These are phyloP conservation scores for Machimus rusticus DNA, from an alignment of 2,888 invertebrate genomes.

Conservation along the genomic window DNA sequence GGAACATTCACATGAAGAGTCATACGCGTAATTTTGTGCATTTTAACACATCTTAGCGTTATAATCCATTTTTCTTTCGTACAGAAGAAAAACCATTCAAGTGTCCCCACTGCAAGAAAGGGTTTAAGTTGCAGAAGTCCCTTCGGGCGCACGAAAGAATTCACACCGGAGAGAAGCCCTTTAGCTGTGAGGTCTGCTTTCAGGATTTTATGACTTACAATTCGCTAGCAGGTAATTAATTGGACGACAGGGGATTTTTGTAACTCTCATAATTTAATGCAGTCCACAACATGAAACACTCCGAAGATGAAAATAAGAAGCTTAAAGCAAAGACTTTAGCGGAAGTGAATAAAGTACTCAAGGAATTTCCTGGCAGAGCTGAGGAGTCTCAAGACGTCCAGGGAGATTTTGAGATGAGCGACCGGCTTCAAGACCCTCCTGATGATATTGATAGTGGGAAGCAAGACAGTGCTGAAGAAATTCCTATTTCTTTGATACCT, in stretches of 20 bases:
- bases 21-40: constrained; percentile 26
- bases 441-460: background rate
- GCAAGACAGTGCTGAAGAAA: background rate
- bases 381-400: background rate
- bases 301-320: constrained; percentile 31
- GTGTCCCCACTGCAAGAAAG: constrained; percentile 45
- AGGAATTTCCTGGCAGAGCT: background rate
- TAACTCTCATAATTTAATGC: background rate
- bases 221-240: constrained; percentile 42
- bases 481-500: background rate
- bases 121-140: constrained; percentile 46
- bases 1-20: constrained; percentile 47
- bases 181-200: constrained; percentile 45
- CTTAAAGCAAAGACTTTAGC: constrained; percentile 28
- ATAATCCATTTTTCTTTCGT: background rate
- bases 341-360: background rate
- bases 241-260: background rate
- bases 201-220: constrained; percentile 46
- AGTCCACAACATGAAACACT: constrained; percentile 47
- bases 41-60: background rate
- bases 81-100: constrained; percentile 45
- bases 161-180: constrained; percentile 48
- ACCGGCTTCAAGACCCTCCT: background rate
- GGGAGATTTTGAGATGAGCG: background rate
- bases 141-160: constrained; percentile 47